Conservation (phyloP, 30 jellyfish, hydroid and myxozoan genomes). For the Turritopsis dohrnii region DNA sequence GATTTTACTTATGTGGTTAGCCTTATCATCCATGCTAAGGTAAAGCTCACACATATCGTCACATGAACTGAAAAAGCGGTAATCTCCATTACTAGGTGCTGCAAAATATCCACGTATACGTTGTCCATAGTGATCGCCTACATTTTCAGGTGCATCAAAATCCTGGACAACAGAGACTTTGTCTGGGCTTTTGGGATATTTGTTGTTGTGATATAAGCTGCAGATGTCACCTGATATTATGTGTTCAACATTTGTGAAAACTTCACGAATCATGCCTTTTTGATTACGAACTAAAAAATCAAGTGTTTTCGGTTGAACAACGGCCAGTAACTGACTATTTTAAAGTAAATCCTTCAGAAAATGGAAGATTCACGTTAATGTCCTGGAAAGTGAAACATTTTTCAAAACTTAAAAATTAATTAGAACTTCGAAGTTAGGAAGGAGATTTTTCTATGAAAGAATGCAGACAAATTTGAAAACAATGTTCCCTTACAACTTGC, state of each 20-base stretch:
- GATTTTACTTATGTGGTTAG: slow-evolving; percentile 65
- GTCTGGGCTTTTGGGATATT: slow-evolving; percentile 79
- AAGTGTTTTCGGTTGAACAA: too few relatives aligned
- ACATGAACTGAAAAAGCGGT: slow-evolving; percentile 76
- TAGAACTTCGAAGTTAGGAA: too few relatives aligned
- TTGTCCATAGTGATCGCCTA: slow-evolving; percentile 83
- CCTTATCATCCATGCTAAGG: slow-evolving; percentile 76
- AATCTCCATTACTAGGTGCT: slow-evolving; percentile 74
- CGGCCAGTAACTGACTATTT: too few relatives aligned
- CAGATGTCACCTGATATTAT: slow-evolving; percentile 64
- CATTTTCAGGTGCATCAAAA: slow-evolving; percentile 68
- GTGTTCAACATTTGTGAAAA: slow-evolving; percentile 59
- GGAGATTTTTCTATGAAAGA: too few relatives aligned
- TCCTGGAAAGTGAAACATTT: neutral
- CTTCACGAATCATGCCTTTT: slow-evolving; percentile 76
- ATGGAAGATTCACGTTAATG: neutral
- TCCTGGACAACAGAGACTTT: slow-evolving; percentile 56
- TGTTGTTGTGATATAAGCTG: slow-evolving; percentile 52
- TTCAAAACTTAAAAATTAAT: neutral
- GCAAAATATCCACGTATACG: slow-evolving; percentile 80
- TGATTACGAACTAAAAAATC: slow-evolving; percentile 36
- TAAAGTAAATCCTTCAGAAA: too few relatives aligned
- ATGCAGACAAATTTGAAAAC: neutral
- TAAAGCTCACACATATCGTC: slow-evolving; percentile 84
- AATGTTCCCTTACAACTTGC: neutral